Percentiles rank a stretch among this genome's conserved stretches.
Conservation (phyloP, 2,113 vertebrate species). For the Danionella cerebrum region DNA sequence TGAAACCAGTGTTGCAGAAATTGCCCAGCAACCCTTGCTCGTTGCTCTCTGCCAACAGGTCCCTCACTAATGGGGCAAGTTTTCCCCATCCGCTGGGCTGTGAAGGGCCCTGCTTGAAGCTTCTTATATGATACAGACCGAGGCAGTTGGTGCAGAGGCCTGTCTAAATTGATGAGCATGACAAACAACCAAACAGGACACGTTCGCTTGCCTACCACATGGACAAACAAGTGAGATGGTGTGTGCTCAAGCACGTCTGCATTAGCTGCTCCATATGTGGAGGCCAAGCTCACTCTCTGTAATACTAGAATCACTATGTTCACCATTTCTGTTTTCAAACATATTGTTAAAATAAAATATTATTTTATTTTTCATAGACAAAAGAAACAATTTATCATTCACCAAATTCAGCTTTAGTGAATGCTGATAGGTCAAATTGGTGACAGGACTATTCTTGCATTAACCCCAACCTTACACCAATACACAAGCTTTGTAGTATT, state of each 20-base stretch:
- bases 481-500: too few species aligned
- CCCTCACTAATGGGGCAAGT: constrained; percentile 17
- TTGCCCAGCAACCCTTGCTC: constrained; percentile 18
- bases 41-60: constrained; percentile 23
- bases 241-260: background rate
- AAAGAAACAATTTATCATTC: too few species aligned
- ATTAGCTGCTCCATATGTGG: background rate
- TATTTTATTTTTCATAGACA: too few species aligned
- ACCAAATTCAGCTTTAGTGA: too few species aligned
- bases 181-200: constrained; percentile 22
- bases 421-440: too few species aligned
- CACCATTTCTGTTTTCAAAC: too few species aligned
- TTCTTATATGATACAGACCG: background rate
- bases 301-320: too few species aligned
- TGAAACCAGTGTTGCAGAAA: constrained; percentile 12
- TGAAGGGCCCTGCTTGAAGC: constrained; percentile 5
- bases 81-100: constrained; percentile 11
- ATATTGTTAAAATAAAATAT: too few species aligned
- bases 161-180: background rate
- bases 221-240: background rate
- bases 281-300: background rate
- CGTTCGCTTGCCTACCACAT: background rate
- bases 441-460: too few species aligned
- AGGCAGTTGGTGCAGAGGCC: background rate
- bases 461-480: too few species aligned